phyloP scores from a whole-genome alignment of 2,797 vertebrate genomes.

The Gouania willdenowi region DNA sequence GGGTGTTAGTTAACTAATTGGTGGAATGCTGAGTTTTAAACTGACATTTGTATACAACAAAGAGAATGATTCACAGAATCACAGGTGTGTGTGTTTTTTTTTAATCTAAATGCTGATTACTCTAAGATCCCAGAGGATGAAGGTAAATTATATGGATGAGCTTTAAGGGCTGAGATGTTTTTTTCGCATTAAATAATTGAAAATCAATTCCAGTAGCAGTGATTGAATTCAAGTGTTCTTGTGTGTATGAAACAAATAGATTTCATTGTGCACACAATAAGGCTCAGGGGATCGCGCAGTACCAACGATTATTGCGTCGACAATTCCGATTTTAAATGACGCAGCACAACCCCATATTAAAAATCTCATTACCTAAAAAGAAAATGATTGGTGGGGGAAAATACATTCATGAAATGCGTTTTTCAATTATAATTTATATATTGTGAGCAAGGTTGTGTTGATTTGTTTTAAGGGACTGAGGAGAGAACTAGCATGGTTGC shows the following conservation, averaged over 20 bases:
- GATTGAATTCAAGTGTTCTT: neutral
- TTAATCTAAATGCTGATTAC: conserved; percentile 63
- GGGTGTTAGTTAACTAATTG: conserved; percentile 28
- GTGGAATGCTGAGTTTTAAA: conserved; percentile 40
- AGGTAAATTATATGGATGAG: conserved; percentile 48
- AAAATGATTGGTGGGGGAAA: no score
- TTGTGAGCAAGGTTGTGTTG: no score
- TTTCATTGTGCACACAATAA: no score
- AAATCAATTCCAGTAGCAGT: conserved; percentile 6
- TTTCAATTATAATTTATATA: no score
- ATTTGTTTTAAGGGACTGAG: no score
- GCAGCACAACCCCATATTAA: no score
- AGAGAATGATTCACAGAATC: conserved; percentile 48
- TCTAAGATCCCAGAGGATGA: conserved; percentile 18
- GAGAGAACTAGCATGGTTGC: no score
- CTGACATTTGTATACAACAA: conserved; percentile 27
- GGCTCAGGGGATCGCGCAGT: no score
- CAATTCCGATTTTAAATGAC: no score
- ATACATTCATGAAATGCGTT: no score
- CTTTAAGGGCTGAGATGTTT: conserved; percentile 6
- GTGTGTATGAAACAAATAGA: neutral
- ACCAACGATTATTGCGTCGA: no score
- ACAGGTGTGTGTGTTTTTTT: conserved; percentile 47
- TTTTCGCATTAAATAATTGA: conserved; percentile 21
- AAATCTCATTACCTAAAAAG: no score